Conservation (phyloP, 2,113 vertebrate species). For the Ameiurus melas region DNA sequence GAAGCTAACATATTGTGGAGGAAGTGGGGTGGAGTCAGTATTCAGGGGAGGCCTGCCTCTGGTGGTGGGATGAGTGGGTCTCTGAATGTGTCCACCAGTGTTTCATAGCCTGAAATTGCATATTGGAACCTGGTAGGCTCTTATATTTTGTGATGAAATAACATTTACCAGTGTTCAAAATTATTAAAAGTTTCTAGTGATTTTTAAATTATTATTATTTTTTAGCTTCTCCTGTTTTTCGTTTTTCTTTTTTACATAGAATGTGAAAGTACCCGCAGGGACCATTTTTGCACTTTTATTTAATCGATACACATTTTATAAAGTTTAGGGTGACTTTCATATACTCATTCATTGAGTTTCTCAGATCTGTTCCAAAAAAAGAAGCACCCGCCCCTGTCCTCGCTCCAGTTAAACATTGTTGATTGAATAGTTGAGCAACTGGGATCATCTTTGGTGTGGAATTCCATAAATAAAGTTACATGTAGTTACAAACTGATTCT, state of each 20-base stretch:
- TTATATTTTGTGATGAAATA: background rate
- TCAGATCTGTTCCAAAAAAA: background rate
- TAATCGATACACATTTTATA: background rate
- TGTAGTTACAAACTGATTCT: slow-evolving; percentile 24
- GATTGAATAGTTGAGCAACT: background rate
- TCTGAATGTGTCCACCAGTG: background rate
- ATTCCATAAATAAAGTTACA: background rate
- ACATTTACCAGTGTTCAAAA: background rate
- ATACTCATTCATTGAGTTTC: background rate
- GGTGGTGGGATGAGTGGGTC: no score
- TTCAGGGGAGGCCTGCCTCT: no score
- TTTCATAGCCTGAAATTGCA: background rate
- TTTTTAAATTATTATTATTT: no score
- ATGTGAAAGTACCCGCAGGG: background rate
- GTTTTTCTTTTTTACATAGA: background rate
- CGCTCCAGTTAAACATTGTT: background rate
- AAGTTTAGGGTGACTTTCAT: background rate
- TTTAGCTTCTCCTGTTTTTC: background rate
- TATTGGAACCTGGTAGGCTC: background rate
- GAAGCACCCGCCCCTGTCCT: background rate
- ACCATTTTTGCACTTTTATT: background rate
- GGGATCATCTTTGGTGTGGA: background rate
- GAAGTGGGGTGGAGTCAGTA: no score
- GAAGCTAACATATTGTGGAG: no score
- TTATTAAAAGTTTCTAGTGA: background rate